These are phyloP conservation scores for Seriola rivoliana DNA, from an alignment of 2,113 vertebrate species.

Conservation along the genomic window DNA sequence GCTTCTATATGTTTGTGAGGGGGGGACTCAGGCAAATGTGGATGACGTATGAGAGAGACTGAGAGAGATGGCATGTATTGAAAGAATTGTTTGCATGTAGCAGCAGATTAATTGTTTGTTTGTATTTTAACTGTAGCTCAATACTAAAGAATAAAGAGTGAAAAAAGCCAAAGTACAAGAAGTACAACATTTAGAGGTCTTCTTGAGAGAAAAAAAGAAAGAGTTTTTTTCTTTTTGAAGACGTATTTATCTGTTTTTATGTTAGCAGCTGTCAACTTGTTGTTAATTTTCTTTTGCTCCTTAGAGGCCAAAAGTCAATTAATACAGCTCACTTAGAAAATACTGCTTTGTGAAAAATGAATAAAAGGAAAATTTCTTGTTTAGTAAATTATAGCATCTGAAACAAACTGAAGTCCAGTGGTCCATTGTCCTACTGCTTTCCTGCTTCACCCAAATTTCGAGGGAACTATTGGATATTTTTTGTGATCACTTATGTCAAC, in stretches of 20 bases:
- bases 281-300: background rate
- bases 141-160: constrained; percentile 72
- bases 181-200: background rate
- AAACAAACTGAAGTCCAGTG: constrained; percentile 16
- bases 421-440: background rate
- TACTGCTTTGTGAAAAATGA: background rate
- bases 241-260: constrained; percentile 1
- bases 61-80: background rate
- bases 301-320: constrained; percentile 13
- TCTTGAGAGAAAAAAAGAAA: background rate
- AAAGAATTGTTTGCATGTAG: background rate
- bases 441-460: background rate
- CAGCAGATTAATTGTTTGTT: background rate
- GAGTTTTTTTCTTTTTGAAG: background rate
- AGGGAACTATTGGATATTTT: background rate
- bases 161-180: constrained; percentile 57
- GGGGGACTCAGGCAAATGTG: background rate
- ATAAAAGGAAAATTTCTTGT: background rate
- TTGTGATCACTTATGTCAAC: background rate
- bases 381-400: background rate
- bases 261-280: background rate
- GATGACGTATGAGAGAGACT: constrained; percentile 6
- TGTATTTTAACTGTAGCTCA: background rate
- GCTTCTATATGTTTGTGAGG: constrained; percentile 6
- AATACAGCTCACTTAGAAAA: background rate